A percentile compares a stretch with the other conserved stretches of the same genome.
phyloP scores from a whole-genome alignment of 2,113 vertebrate species.

The Toxotes jaculatrix region DNA sequence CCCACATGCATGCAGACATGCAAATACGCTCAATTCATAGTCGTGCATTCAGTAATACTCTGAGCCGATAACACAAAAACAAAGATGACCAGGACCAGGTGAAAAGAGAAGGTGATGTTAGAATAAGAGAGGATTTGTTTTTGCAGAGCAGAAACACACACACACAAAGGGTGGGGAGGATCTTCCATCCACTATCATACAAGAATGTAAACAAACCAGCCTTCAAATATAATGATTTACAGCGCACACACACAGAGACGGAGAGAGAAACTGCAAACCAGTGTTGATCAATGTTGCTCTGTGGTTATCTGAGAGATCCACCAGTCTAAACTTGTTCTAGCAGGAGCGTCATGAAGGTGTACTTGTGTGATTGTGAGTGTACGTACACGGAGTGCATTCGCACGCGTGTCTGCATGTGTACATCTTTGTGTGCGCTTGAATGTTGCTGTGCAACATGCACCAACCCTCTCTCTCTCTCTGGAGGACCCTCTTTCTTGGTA shows the following conservation, averaged over 20 bases:
- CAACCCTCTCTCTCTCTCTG: no score
- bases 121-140: constrained; percentile 39
- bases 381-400: background rate
- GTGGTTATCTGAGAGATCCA: constrained; percentile 65
- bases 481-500: constrained; percentile 6
- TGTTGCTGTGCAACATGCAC: constrained; percentile 6
- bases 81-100: constrained; percentile 5
- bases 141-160: constrained; percentile 26
- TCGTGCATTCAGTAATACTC: constrained; percentile 15
- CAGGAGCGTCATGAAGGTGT: constrained; percentile 51
- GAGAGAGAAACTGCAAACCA: constrained; percentile 25
- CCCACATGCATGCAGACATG: constrained; percentile 13
- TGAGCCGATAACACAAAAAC: constrained; percentile 7
- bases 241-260: constrained; percentile 16
- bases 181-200: constrained; percentile 62
- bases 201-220: constrained; percentile 84
- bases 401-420: constrained; percentile 28
- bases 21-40: constrained; percentile 19
- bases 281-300: constrained; percentile 52
- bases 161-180: constrained; percentile 29
- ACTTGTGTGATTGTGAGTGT: constrained; percentile 14
- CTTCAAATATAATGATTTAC: constrained; percentile 74
- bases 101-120: constrained; percentile 31
- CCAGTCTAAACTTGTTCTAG: constrained; percentile 77
- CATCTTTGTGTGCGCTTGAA: constrained; percentile 26